Evolutionary conservation across 23 tunicate species (phyloP).

Genomic region (Ascidia mentula): DNA sequence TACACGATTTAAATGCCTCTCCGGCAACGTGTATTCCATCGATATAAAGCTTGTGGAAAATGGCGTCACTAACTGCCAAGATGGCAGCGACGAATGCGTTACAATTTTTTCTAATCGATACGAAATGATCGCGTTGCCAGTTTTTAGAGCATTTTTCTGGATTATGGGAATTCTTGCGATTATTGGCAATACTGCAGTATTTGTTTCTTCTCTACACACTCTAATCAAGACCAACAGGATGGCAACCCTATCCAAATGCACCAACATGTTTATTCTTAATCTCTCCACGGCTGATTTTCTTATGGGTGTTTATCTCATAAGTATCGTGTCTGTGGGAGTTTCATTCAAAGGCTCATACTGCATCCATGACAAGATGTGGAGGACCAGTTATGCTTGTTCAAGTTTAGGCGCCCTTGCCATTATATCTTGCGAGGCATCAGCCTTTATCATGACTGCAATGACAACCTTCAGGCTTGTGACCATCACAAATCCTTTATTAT

Average conservation of each 20-base stretch:
- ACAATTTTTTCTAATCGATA: neutral
- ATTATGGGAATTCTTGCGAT: slow-evolving; percentile 6
- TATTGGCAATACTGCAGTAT: neutral
- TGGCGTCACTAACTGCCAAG: slow-evolving; percentile 10
- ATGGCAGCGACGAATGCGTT: slow-evolving; percentile 30
- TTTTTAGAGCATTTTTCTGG: slow-evolving; percentile 20
- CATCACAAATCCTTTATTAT: slow-evolving; percentile 53
- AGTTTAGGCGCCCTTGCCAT: slow-evolving; percentile 43
- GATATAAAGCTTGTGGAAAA: neutral
- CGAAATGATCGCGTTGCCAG: slow-evolving; percentile 15
- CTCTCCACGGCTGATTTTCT: slow-evolving; percentile 63
- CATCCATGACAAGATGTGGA: slow-evolving; percentile 35
- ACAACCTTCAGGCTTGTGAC: slow-evolving; percentile 60
- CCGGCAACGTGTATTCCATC: neutral
- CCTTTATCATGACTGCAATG: slow-evolving; percentile 64
- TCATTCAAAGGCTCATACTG: slow-evolving; percentile 33
- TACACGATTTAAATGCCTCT: neutral
- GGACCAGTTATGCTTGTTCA: slow-evolving; percentile 35
- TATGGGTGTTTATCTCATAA: slow-evolving; percentile 64
- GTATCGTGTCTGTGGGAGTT: slow-evolving; percentile 20
- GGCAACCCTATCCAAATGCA: neutral
- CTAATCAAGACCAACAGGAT: neutral
- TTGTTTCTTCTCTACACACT: neutral
- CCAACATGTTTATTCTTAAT: slow-evolving; percentile 40
- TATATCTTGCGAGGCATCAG: slow-evolving; percentile 58